Evolutionary conservation across 2,888 invertebrate species (phyloP), one percentile per base, ranked within the genome.

Genomic region (Pristionchus arcanus): DNA sequence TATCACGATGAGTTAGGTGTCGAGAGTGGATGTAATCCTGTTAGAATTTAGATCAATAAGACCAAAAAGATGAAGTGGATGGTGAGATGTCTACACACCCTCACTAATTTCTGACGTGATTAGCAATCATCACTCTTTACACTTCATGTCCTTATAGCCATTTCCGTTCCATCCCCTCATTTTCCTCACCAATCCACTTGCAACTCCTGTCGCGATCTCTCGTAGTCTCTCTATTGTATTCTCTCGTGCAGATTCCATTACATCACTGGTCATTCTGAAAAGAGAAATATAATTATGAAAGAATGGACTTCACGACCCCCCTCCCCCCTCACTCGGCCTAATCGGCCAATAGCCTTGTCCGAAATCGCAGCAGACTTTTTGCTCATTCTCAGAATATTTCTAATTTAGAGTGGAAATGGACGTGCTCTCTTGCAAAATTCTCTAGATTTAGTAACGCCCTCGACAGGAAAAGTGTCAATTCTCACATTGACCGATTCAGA

Each of bases 11-110:
- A 28, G 71, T 59, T 16, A 88, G 59, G 59, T 88, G 88, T 16
- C 88, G 88, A 55, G 88, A 88, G 77, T 88, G 88, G 25, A 88
- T 88, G 55, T 88, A 88, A 28, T 88, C 88, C 88, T 87, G 55
- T 53, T 66, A 66, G 66, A 66, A 66, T 16, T 66, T 21, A 84
- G 15, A 21, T 16, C 77, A 21, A 37, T 21, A 25, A 28, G 66
- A 66, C 28, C n/a, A 66, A 66, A 66, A n/a, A 25, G n/a, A 28
- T 49, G 7, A 49, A 49, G 42, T 49, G 42, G 28, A 4, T 63
- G 25, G 19, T 4, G 21, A 66, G 28, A n/a, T 77, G 13, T 37
- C 16, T 77, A 13, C 4, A 21, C 74, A 19, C 21, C 5, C 66
- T 25, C 28, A 66, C 25, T 53, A n/a, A 16, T 21, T 42, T 53